Evolutionary conservation across 1,140 invertebrate genomes (phyloP).

Genomic region (Bilobella aurantiaca): DNA sequence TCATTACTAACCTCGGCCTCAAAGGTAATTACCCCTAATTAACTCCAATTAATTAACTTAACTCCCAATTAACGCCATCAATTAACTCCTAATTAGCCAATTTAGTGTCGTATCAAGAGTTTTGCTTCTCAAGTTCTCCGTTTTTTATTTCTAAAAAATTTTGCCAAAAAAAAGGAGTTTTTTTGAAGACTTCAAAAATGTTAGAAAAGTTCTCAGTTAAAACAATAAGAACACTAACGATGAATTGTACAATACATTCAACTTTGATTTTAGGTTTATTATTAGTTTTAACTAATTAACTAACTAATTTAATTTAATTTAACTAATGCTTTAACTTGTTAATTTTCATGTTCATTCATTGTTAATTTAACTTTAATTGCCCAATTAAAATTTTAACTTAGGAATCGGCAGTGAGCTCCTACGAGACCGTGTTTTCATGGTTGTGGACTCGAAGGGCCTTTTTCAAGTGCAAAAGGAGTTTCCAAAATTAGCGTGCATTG

Average conservation of each 20-base stretch:
- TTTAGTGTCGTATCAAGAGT: no score
- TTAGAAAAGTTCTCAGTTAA: no score
- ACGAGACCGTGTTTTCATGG: conserved; percentile 19
- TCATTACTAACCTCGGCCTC: conserved; percentile 15
- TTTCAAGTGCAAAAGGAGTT: conserved; percentile 9
- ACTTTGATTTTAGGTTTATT: conserved; percentile 5
- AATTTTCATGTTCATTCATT: no score
- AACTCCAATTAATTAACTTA: no score
- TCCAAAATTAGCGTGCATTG: neutral
- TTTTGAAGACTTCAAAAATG: no score
- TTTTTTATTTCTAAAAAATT: no score
- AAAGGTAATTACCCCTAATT: conserved; percentile 25
- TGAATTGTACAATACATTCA: neutral
- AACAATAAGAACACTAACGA: neutral
- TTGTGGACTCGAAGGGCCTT: conserved; percentile 11
- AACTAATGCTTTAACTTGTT: no score
- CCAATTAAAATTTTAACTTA: neutral
- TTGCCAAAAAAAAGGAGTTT: no score
- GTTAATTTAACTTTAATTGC: neutral
- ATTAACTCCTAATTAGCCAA: no score
- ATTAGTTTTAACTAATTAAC: neutral
- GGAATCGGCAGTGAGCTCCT: conserved; percentile 4
- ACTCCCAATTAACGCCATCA: no score
- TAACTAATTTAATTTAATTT: no score
- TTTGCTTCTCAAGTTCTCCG: no score